Percentiles rank a stretch among this genome's conserved stretches.
Evolutionary conservation across 2,113 vertebrate genomes (phyloP).

Genomic region (Dendrocopos noguchii): DNA sequence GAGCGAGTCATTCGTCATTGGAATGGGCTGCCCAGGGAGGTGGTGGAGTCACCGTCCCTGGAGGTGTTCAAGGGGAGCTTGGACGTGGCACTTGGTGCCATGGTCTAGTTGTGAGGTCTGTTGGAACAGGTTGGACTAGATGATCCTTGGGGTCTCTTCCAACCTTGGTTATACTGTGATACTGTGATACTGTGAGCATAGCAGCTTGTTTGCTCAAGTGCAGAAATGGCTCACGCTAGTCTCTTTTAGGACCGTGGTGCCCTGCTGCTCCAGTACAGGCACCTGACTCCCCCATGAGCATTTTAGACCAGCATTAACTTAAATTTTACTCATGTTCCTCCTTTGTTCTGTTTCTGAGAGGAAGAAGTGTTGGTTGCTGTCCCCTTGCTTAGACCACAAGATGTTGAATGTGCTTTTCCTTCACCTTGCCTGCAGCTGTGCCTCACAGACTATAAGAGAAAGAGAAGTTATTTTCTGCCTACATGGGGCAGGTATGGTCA

Average conservation of each 20-base stretch:
- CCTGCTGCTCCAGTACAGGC: fast-evolving
- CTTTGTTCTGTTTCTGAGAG: neutral
- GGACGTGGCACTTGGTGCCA: no score
- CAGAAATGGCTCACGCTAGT: fast-evolving
- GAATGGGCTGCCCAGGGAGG: no score
- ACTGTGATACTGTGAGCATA: no score
- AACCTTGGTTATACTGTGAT: no score
- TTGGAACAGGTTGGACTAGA: no score
- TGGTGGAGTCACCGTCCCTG: no score
- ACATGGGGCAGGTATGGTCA: neutral
- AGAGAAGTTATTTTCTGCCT: neutral
- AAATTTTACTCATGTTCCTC: fast-evolving
- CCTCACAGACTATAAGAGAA: fast-evolving
- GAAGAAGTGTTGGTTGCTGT: neutral
- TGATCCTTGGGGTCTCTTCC: no score
- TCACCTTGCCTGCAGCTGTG: neutral
- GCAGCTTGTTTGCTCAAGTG: neutral
- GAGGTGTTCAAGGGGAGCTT: no score
- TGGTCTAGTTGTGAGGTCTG: no score
- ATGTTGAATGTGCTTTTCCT: neutral
- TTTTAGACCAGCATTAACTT: neutral
- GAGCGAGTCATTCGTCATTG: no score
- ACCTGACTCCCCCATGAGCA: neutral
- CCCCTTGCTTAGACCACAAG: neutral
- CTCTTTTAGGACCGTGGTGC: fast-evolving